Conservation (phyloP, 23 tunicate species). For the Halocynthia aurantium region DNA sequence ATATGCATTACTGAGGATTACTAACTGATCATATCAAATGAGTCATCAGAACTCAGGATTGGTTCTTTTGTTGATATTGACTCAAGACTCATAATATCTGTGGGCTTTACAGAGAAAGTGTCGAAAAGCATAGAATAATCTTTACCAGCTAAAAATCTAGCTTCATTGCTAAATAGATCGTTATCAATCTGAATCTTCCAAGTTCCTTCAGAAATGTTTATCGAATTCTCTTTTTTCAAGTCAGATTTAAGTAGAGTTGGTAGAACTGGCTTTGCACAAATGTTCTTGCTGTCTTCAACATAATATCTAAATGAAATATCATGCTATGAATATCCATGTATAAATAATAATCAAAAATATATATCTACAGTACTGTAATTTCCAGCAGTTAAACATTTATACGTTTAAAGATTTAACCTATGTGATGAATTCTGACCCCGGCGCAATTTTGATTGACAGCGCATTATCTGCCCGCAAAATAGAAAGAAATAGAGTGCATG, state of each 20-base stretch:
- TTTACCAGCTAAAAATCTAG: conserved; percentile 8
- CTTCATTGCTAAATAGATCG: conserved; percentile 17
- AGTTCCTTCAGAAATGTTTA: conserved; percentile 5
- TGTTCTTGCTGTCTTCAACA: neutral
- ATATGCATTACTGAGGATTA: no score
- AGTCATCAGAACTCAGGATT: no score
- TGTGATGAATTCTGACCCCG: neutral
- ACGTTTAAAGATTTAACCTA: no score
- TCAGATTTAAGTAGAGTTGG: conserved; percentile 26
- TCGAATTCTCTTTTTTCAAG: neutral
- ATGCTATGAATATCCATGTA: no score
- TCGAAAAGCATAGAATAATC: neutral
- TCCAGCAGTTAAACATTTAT: no score
- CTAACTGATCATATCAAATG: no score
- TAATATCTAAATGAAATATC: conserved; percentile 6
- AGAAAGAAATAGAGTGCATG: no score
- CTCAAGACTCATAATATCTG: no score
- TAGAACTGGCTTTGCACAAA: conserved; percentile 12
- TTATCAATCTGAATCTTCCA: neutral
- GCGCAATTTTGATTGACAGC: neutral
- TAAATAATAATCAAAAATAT: no score
- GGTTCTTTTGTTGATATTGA: no score
- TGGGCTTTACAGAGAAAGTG: neutral
- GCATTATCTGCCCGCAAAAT: neutral
- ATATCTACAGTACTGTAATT: no score